Evolutionary conservation across 2,797 vertebrate species (phyloP), one percentile per base, ranked within the genome.

Genomic region (Myripristis jacobus): DNA sequence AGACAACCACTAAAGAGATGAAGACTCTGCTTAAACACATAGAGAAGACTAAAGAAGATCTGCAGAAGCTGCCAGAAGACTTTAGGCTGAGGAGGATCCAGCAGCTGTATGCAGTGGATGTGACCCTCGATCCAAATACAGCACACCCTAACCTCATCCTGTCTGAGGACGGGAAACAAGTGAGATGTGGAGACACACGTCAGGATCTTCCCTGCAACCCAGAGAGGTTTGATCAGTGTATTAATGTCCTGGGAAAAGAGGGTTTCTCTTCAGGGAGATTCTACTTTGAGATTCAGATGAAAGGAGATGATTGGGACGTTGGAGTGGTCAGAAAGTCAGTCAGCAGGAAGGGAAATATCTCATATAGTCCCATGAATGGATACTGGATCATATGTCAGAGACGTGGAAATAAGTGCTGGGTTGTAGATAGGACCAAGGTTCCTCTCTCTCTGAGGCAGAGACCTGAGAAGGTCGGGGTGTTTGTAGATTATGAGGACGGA

Each of bases 371-470:
- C 12, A 79, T 70, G 0, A 54, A 69, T 0, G 89, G 88, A 0
- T 89, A 81, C 80, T 91, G 90, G 89, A 79, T 79, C 4, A 27
- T 89, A 85, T 24, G 74, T 87, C 1, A 75, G 31, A 0, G 36
- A 79, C 0, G 74, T n/a, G 48, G 15, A 9, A 43, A 16, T 60
- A 1, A 81, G n/a, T 91, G 79, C 0, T 83, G 75, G 1, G 87
- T 88, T 3, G 1, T 87, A 36, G 67, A 70, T 69, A 0, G 13
- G 11, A 0, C 77, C 80, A 0, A 75, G 0, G 0, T 57, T 15
- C 0, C 12, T n/a, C 65, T 91, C 1, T 16, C 0, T 7, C 60
- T 77, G 16, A 47, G 69, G 15, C 7, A 41, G 6, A 87, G 83
- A 41, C 86, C 86, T 0, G 3, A 65, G 57, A 89, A 43, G 12